Conservation (phyloP, 2,797 vertebrate species). For the Buceros bicornis region DNA sequence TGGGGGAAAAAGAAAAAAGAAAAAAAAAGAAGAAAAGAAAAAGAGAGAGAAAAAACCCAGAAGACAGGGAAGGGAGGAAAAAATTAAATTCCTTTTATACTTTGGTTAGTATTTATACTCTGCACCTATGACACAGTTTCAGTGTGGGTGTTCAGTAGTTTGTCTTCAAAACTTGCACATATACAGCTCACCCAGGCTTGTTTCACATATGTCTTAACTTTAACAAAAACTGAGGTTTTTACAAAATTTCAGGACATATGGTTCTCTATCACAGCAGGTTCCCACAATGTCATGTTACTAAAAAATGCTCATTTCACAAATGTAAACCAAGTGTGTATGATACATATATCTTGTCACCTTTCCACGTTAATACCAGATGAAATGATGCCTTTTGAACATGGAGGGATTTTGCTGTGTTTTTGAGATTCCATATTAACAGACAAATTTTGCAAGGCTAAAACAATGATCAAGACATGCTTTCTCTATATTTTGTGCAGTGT, state of each 20-base stretch:
- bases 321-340: not conserved
- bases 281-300: not conserved
- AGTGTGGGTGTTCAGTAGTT: not conserved
- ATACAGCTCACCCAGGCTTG: not conserved
- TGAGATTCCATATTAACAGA: not conserved
- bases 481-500: not conserved
- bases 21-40: fast-evolving
- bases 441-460: not conserved
- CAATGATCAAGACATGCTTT: not conserved
- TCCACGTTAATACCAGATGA: not conserved
- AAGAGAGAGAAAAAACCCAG: fast-evolving
- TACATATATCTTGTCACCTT: not conserved
- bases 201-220: not conserved
- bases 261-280: not conserved
- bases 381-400: not conserved
- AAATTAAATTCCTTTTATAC: not conserved
- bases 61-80: not conserved
- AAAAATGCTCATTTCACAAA: not conserved
- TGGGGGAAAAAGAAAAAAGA: fast-evolving
- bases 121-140: not conserved
- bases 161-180: not conserved
- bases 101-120: not conserved
- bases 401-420: not conserved
- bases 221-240: not conserved
- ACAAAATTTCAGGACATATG: not conserved